Evolutionary conservation across 2,888 invertebrate species (phyloP).

Genomic region (Thalpophila matura): DNA sequence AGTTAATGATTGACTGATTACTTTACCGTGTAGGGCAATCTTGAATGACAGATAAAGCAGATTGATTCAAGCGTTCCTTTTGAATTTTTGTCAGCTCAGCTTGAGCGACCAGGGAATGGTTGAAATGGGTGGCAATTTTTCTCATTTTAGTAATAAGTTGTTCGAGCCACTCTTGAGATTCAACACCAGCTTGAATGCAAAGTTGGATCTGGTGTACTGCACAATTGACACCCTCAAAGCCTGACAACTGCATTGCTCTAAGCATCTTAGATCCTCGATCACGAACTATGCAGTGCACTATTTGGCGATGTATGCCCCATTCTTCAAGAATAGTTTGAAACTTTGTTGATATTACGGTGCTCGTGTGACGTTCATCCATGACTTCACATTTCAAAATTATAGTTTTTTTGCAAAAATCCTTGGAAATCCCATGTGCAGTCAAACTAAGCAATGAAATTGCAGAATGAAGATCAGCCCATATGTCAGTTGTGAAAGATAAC

Average conservation of each 20-base stretch:
- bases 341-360: conserved; percentile 30
- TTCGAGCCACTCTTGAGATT: conserved; percentile 33
- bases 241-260: conserved; percentile 41
- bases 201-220: conserved; percentile 41
- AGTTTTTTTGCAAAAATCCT: conserved; percentile 28
- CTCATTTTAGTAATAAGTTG: conserved; percentile 30
- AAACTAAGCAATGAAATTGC: conserved; percentile 45
- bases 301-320: conserved; percentile 43
- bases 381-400: conserved; percentile 46
- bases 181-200: conserved; percentile 24
- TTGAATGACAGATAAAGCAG: conserved; percentile 27
- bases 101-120: conserved; percentile 46
- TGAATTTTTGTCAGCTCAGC: conserved; percentile 41
- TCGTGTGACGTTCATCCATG: conserved; percentile 43
- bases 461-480: conserved; percentile 42
- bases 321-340: conserved; percentile 33
- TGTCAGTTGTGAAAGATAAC: conserved; percentile 47
- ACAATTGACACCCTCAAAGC: conserved; percentile 36
- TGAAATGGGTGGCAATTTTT: conserved; percentile 42
- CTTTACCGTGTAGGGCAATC: conserved; percentile 36
- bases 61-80: conserved; percentile 40
- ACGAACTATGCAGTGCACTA: conserved; percentile 45
- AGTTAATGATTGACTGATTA: too few species aligned
- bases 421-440: conserved; percentile 40
- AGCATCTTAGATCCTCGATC: conserved; percentile 49